A percentile compares a stretch with the other conserved stretches of the same genome.
These are phyloP conservation scores for Schizopygopsis pylzovi DNA, from an alignment of 2,797 vertebrate species.

Conservation along the genomic window DNA sequence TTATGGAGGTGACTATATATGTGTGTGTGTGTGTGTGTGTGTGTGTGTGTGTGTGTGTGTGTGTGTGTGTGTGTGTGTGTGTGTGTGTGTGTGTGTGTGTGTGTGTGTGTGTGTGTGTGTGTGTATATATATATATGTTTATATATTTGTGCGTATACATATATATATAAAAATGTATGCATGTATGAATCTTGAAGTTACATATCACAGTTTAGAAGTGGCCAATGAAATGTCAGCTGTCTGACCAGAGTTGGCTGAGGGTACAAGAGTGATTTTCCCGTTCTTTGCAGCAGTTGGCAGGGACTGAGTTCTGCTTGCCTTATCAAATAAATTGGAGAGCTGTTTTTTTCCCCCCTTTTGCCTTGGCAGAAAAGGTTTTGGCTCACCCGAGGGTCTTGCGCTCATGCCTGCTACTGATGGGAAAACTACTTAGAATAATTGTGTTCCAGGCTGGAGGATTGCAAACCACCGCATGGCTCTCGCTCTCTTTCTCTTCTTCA, in stretches of 20 bases:
- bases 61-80: too few species aligned
- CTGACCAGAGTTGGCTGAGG: constrained; percentile 59
- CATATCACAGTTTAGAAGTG: constrained; percentile 57
- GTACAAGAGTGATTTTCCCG: constrained; percentile 60
- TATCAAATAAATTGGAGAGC: constrained; percentile 82
- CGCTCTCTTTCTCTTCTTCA: background rate
- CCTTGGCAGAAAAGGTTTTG: constrained; percentile 73
- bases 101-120: too few species aligned
- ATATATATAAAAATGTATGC: too few species aligned
- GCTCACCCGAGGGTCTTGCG: constrained; percentile 73
- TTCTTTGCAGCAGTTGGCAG: constrained; percentile 69
- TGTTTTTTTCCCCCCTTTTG: constrained; percentile 69
- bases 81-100: too few species aligned
- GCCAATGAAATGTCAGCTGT: constrained; percentile 67
- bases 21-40: too few species aligned
- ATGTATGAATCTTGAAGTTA: background rate
- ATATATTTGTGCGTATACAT: too few species aligned
- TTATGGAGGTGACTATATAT: too few species aligned
- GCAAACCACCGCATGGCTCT: constrained; percentile 45
- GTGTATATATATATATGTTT: too few species aligned
- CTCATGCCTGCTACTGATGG: constrained; percentile 73
- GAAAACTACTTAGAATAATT: constrained; percentile 82
- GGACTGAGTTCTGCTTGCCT: constrained; percentile 74
- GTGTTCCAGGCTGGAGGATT: constrained; percentile 69
- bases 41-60: too few species aligned